phyloP scores from a whole-genome alignment of 2,888 invertebrate species.

The Luperina nickerlii region DNA sequence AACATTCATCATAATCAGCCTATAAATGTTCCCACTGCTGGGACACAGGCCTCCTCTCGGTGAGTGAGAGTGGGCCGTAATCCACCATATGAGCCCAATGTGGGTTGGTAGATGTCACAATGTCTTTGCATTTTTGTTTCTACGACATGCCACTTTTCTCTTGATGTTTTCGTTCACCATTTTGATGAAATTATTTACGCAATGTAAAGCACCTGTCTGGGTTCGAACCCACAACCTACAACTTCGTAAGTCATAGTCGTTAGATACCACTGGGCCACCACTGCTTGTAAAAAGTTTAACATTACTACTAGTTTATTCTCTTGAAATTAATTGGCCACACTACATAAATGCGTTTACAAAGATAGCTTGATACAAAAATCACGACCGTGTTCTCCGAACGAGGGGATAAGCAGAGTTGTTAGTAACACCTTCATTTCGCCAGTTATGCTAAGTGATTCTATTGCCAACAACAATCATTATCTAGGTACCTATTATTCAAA shows the following conservation, averaged over 20 bases:
- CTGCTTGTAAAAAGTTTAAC: not conserved
- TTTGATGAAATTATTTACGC: not conserved
- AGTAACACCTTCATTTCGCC: not conserved
- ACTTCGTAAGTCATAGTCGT: not conserved
- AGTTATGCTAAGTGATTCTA: not conserved
- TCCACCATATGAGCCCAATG: not conserved
- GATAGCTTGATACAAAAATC: conserved; percentile 3
- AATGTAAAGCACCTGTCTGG: not conserved
- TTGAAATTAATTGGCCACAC: not conserved
- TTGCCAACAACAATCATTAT: not conserved
- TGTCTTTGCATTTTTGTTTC: not conserved
- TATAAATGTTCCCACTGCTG: not conserved
- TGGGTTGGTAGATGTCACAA: not conserved
- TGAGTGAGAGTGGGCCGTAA: not conserved
- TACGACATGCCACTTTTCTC: not conserved
- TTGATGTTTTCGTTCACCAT: not conserved
- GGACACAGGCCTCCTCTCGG: not conserved
- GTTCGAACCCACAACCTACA: not conserved
- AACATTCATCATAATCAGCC: not conserved
- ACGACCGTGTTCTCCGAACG: not conserved
- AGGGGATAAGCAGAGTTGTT: not conserved
- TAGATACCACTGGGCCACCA: not conserved
- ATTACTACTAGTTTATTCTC: not conserved
- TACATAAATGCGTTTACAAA: not conserved
- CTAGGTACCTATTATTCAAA: not conserved